Conservation (phyloP, 2,113 vertebrate species). For the Xyrauchen texanus region DNA sequence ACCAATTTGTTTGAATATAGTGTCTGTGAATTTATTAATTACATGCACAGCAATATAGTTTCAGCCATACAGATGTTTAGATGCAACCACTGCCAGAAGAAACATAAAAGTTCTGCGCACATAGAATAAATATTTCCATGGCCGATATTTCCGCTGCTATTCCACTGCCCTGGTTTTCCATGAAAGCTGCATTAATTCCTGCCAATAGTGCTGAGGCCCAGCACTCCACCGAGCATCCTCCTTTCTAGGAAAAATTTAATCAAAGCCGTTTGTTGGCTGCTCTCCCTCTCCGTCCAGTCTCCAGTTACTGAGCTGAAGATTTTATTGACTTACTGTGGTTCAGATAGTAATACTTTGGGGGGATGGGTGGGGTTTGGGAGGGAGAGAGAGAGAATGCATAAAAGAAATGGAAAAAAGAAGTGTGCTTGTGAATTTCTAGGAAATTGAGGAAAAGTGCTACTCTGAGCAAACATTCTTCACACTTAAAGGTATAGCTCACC, state of each 20-base stretch:
- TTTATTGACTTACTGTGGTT: conserved; percentile 46
- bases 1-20: not conserved
- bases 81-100: no score
- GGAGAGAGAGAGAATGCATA: conserved; percentile 21
- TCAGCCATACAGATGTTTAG: no score
- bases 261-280: conserved; percentile 70
- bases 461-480: conserved; percentile 29
- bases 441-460: conserved; percentile 31
- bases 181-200: conserved; percentile 66
- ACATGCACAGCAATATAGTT: no score
- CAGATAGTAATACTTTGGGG: conserved; percentile 40
- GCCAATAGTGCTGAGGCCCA: conserved; percentile 64
- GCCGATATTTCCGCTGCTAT: not conserved
- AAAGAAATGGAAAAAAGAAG: conserved; percentile 1
- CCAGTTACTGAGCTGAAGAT: conserved; percentile 33
- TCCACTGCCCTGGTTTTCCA: conserved; percentile 41
- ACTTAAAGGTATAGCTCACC: not conserved
- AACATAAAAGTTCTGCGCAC: no score
- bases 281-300: conserved; percentile 38
- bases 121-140: no score
- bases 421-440: conserved; percentile 29
- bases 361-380: not conserved
- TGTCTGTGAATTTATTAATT: no score
- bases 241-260: conserved; percentile 80
- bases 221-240: conserved; percentile 70